Base-by-base conservation (phyloP, 2,797 vertebrate species). In the Smutsia temminckii region DNA sequence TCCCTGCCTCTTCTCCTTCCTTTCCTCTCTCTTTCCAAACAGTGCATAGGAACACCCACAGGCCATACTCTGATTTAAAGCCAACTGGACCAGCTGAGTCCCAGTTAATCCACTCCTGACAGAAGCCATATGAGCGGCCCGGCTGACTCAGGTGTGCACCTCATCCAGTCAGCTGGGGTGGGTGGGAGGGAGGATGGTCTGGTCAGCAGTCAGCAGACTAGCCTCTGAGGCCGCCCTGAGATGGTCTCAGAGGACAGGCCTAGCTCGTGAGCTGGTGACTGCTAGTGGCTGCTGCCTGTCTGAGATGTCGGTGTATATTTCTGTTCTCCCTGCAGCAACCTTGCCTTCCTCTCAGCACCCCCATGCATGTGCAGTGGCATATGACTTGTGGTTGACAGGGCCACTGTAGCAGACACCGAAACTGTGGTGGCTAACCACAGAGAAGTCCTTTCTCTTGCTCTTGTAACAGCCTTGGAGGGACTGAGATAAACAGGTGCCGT, bases 321-420 rank as follows among this genome's bases (percentile, higher is more conserved):
- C 42, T 55, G 4, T n/a, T 91, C 79, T 74, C 55, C 81, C 17
- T n/a, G 42, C 55, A 16, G 51, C 46, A 37, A 14, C 49, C 21
- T 34, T 14, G 9, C 66, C 9, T 14, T 46, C 37, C 13, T 77
- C 10, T 25, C 18, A 11, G 12, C 2, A 0, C 32, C 34, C 23
- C 34, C 8, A 1, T 69, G 51, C 37, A 32, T 16, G 3, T 25
- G 69, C 23, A 13, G 1, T 53, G 42, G n/a, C 11, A 0, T 16
- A 5, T 85, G 61, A 17, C 49, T 57, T 61, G 9, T 2, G 25
- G 23, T 51, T 20, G 46, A 14, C 25, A 7, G 21, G 79, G 79
- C 66, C 51, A 6, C 61, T 16, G 29, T 71, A 49, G 88, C 59
- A 32, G 59, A 74, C 13, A 51, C 69, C 40, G 66, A 21, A 34